Base-by-base conservation (phyloP, 2,888 invertebrate species). In the Patella depressa region DNA sequence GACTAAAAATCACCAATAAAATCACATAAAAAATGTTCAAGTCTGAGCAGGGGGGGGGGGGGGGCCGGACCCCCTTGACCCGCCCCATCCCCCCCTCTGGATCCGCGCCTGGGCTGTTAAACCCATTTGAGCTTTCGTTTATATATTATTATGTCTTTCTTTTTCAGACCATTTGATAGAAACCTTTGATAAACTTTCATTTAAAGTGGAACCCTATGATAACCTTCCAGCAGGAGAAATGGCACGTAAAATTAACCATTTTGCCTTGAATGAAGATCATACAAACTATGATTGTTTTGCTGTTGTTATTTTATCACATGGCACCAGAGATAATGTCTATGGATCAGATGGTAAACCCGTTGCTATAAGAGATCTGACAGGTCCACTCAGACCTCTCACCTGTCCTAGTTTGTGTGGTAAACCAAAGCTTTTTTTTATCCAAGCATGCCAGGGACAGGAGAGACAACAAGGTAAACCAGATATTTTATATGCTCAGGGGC, bases 361-460 rank as follows among this genome's bases (percentile, higher is more conserved):
- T n/a, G 17, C 59, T n/a, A 59, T 59, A 12, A 59, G 59, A 59
- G 19, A 19, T 7, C 59, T 59, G 7, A 59, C 59, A 12, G 15
- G 19, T 14, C 59, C 59, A 5, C 19, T 59, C 5, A 9, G 19
- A 59, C 5, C 12, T 59, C 9, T 1, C 1, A 5, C 59, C 12
- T 59, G 59, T 59, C 14, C 59, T n/a, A 19, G 14, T 5, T 19
- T 59, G 59, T 1, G 59, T 59, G 59, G 59, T 59, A 59, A 59
- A 59, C 59, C 59, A 59, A 59, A 59, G 59, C 59, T 59, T 17
- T 59, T 59, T 59, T 59, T 59, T 59, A 59, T 59, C 7, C 59
- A 59, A 19, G 59, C 59, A n/a, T 59, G 59, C 19, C 59, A 59
- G 59, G 59, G 59, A n/a, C 59, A 59, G 1, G 59, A 59, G 19